Evolutionary conservation across 2,113 vertebrate genomes (phyloP), one percentile per base, ranked within the genome.

Genomic region (Trematocara marginatum): DNA sequence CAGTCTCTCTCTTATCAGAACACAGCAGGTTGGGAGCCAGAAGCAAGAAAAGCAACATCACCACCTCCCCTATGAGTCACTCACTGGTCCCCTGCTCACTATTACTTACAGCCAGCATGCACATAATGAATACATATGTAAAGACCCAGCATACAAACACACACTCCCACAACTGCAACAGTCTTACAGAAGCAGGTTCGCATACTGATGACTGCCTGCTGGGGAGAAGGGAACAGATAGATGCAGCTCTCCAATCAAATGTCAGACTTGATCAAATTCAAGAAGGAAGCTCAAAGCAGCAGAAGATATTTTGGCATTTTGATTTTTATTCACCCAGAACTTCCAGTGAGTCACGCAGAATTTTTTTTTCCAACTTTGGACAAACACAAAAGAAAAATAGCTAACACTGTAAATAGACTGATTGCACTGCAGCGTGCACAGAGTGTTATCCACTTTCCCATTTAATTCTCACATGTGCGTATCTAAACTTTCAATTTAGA

Each of bases 61-160:
- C 81, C 79, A 81, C 69, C 71, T 91, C 81, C 38, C 52, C 79
- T 86, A 88, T 90, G 90, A 94, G 88, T 93, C 93, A 92, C 26
- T 13, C 80, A 40, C 47, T 81, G 40, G 54, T 86, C 64, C 79
- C 38, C 47, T 82, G 80, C 87, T 91, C 86, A 88, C 81, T 78
- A 84, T 64, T 76, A 78, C 82, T 34, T 42, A 79, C 54, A 88
- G 71, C 71, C 71, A 76, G 45, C 81, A 52, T 54, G 86, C 20
- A 82, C 66, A 82, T n/a, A 47, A 78, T 42, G 13, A 56, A 83
- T 34, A 53, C 49, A 87, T 35, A 74, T 10, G 80, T n/a, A 84
- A 45, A 84, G 13, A 84, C 34, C 13, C 18, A 49, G n/a, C 76
- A 84, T 45, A 61, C 1, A 71, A 23, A 23, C 76, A 82, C 66